Evolutionary conservation across 2,113 vertebrate species (phyloP).

Genomic region (Rafetus swinhoei): DNA sequence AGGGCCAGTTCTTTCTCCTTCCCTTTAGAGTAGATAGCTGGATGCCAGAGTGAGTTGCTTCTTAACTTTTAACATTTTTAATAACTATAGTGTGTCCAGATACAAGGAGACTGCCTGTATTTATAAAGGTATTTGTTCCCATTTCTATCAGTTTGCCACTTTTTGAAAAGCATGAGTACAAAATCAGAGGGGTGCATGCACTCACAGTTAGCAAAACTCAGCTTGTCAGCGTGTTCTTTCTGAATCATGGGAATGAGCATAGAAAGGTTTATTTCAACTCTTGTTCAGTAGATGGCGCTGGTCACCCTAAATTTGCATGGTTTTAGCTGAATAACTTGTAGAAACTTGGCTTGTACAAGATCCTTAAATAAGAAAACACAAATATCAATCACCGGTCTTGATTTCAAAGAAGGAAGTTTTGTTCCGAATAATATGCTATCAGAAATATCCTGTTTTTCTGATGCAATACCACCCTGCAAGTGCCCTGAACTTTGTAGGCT

Average conservation of each 20-base stretch:
- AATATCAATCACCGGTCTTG: background rate
- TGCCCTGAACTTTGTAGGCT: background rate
- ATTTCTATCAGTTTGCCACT: fast-evolving
- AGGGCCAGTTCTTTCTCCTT: background rate
- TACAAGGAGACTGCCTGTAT: background rate
- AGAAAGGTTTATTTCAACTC: background rate
- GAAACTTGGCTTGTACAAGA: background rate
- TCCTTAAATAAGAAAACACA: background rate
- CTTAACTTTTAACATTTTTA: background rate
- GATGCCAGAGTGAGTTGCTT: background rate
- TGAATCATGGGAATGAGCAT: background rate
- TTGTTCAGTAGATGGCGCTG: constrained; percentile 49
- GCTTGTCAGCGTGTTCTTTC: background rate
- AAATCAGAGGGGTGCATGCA: fast-evolving
- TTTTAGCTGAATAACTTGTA: background rate
- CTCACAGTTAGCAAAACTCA: background rate
- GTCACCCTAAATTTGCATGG: fast-evolving
- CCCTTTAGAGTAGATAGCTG: background rate
- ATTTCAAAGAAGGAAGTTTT: background rate
- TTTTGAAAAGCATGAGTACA: background rate
- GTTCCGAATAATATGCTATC: background rate
- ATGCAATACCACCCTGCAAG: background rate
- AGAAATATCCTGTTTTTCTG: background rate
- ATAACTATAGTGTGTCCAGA: background rate
- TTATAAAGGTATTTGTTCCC: background rate